Percentiles rank a stretch among this genome's conserved stretches.
phyloP scores from a whole-genome alignment of 2,888 invertebrate species.

The Microctonus hyperodae region DNA sequence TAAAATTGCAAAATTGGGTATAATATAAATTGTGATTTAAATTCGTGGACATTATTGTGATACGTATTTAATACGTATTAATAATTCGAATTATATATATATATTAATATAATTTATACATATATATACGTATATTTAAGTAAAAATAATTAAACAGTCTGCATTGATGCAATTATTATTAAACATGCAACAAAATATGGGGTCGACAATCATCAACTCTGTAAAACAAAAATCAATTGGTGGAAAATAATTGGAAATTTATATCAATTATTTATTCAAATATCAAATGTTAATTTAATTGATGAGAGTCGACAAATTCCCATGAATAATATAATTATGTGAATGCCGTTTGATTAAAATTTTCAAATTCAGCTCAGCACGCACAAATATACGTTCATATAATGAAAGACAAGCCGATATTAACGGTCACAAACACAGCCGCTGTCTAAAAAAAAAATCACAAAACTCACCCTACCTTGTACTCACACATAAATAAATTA shows the following conservation, averaged over 20 bases:
- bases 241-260: no score
- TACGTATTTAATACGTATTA: constrained; percentile 11
- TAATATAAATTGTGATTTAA: constrained; percentile 18
- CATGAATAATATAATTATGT: constrained; percentile 6
- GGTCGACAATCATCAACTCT: constrained; percentile 11
- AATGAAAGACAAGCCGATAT: constrained; percentile 36
- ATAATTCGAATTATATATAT: not conserved
- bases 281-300: no score
- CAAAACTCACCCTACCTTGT: constrained; percentile 38
- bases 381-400: constrained; percentile 36
- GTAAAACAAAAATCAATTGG: not conserved
- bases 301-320: constrained; percentile 9
- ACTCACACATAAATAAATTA: constrained; percentile 36
- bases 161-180: constrained; percentile 36
- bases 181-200: constrained; percentile 36
- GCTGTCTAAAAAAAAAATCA: constrained; percentile 33
- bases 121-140: constrained; percentile 9
- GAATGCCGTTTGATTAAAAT: constrained; percentile 25
- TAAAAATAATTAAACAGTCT: constrained; percentile 26
- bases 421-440: constrained; percentile 37
- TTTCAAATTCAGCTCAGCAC: constrained; percentile 36
- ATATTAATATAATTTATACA: constrained; percentile 1
- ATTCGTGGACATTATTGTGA: constrained; percentile 28
- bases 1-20: constrained; percentile 26
- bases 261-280: not conserved